Percentiles rank a stretch among this genome's conserved stretches.
These are phyloP conservation scores for Antheraea pernyi DNA, from an alignment of 1,140 invertebrate species.

Conservation along the genomic window DNA sequence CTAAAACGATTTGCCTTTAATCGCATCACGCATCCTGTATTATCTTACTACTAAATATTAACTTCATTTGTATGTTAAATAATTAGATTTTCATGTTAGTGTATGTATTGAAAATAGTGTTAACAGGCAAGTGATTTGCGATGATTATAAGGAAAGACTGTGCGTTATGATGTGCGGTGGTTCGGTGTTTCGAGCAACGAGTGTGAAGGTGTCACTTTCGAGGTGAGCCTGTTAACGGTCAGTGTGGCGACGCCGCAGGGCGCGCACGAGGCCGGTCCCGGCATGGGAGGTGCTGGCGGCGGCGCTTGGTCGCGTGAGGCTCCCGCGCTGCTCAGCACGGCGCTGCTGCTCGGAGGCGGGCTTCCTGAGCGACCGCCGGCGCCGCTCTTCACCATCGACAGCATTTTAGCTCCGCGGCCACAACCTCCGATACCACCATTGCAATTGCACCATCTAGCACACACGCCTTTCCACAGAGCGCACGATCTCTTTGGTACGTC, in stretches of 20 bases:
- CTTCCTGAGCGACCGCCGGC: conserved; percentile 78
- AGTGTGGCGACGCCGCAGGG: conserved; percentile 29
- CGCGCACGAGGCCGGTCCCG: conserved; percentile 28
- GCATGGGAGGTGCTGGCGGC: conserved; percentile 39
- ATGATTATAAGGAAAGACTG: conserved; percentile 7
- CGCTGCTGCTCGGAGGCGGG: conserved; percentile 66
- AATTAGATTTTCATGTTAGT: not conserved
- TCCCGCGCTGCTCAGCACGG: conserved; percentile 67
- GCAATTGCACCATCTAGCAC: conserved; percentile 71
- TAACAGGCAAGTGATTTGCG: not conserved
- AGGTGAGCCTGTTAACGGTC: conserved; percentile 21
- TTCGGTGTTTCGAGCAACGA: conserved; percentile 6
- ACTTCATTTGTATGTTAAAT: not conserved
- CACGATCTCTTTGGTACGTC: conserved; percentile 88
- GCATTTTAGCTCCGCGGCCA: conserved; percentile 84
- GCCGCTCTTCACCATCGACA: conserved; percentile 90
- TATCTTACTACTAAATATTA: conserved; percentile 20
- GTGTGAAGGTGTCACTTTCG: conserved; percentile 12
- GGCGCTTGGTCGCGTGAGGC: conserved; percentile 56
- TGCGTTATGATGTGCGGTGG: conserved; percentile 10
- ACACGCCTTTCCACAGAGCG: conserved; percentile 79
- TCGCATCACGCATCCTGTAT: conserved; percentile 63
- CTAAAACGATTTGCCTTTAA: conserved; percentile 69
- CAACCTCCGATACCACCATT: conserved; percentile 73
- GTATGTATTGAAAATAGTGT: not conserved